phyloP scores from a whole-genome alignment of 2,888 invertebrate genomes.

The Epistrophe grossulariae region DNA sequence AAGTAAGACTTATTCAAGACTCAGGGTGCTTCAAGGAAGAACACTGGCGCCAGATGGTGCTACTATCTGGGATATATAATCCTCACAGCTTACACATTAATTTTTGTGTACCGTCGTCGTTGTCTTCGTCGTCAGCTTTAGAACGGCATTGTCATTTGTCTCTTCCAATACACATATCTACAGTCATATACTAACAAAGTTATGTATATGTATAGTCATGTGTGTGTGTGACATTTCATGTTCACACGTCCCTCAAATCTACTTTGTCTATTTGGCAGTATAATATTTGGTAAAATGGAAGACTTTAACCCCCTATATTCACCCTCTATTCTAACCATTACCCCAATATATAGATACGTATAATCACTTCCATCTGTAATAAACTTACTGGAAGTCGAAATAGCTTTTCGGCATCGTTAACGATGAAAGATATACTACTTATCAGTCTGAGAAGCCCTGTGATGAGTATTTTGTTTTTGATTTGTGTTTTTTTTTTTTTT shows the following conservation, averaged over 20 bases:
- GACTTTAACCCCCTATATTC: conserved; percentile 14
- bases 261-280: conserved; percentile 24
- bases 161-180: background rate
- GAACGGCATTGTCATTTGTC: conserved; percentile 35
- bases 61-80: conserved; percentile 30
- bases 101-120: conserved; percentile 36
- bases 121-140: conserved; percentile 33
- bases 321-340: background rate
- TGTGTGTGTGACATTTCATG: conserved; percentile 27
- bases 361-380: conserved; percentile 65
- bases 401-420: conserved; percentile 69
- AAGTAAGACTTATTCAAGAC: conserved; percentile 54
- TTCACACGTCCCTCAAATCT: conserved; percentile 63
- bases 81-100: conserved; percentile 20
- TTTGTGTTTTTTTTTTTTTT: conserved; percentile 12
- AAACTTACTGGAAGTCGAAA: conserved; percentile 57
- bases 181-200: background rate
- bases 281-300: background rate
- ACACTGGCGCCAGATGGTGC: conserved; percentile 56
- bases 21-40: conserved; percentile 48
- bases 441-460: conserved; percentile 23
- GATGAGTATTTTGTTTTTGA: conserved; percentile 60
- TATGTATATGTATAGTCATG: no score
- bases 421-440: conserved; percentile 50
- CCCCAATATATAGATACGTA: background rate